These are phyloP conservation scores for Phymastichus coffea DNA, from an alignment of 1,140 invertebrate genomes.

Conservation along the genomic window DNA sequence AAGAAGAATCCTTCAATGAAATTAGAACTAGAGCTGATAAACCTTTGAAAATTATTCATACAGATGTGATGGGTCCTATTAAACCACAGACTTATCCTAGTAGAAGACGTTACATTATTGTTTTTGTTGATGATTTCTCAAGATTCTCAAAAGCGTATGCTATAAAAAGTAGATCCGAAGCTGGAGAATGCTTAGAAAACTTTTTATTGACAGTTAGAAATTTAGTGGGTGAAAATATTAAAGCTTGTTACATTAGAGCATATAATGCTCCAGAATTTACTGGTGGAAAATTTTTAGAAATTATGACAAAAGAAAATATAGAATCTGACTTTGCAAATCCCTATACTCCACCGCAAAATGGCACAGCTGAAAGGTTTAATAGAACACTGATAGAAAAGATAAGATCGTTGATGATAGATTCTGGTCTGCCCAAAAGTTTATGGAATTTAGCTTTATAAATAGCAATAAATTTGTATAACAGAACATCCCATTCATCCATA, in stretches of 20 bases:
- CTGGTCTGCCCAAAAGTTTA: conserved; percentile 1
- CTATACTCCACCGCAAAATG: too few species aligned
- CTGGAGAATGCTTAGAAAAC: conserved; percentile 2
- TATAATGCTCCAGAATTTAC: conserved; percentile 14
- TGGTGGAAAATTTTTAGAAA: neutral
- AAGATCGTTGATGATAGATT: conserved; percentile 1
- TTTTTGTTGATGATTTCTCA: conserved; percentile 7
- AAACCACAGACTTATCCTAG: conserved; percentile 17
- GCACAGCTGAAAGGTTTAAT: too few species aligned
- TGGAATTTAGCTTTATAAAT: neutral
- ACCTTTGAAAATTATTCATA: conserved; percentile 12
- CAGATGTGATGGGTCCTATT: conserved; percentile 21
- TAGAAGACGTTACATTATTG: neutral
- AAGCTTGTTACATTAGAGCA: conserved; percentile 17
- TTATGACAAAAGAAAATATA: too few species aligned
- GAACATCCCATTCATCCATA: neutral
- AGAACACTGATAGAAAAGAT: too few species aligned
- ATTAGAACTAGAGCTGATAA: conserved; percentile 10
- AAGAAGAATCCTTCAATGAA: conserved; percentile 13
- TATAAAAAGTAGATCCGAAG: neutral
- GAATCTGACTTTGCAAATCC: too few species aligned
- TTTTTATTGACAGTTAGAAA: conserved; percentile 3
- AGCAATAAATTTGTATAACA: neutral
- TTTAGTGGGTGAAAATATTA: conserved; percentile 8
- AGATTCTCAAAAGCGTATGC: conserved; percentile 7